Base-by-base conservation (phyloP, 92 coral and sea anemone genomes). In the Porites evermanni region DNA sequence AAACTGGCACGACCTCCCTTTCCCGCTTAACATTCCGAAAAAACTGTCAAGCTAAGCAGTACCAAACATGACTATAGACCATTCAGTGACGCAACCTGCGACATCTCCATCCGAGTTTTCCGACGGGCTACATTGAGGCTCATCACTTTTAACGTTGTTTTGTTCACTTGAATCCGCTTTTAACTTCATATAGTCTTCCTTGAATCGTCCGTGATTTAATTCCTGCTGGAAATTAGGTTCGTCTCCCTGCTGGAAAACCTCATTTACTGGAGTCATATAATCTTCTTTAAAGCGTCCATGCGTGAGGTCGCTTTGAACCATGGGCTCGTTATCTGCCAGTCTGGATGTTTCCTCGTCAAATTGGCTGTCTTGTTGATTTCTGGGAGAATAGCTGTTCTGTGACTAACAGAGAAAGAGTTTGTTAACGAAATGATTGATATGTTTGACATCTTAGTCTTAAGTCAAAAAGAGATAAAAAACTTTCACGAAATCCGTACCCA, bases 111-210 rank as follows among this genome's bases (percentile, higher is more conserved):
- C 63, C 3, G 64, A 18, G 67, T 61, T 23, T 20, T 14, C 24
- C 17, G 88, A 84, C 12, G 58, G 73, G 32, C 19, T 18, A 67
- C 88, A 78, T 24, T 9, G 65, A 17, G 83, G 58, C 82, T 89
- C 69, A 32, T 85, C 88, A 77, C 72, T 66, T 1, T 38, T 69
- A 52, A 67, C 77, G 23, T 64, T 67, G 7, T 19, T 85, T 2
- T 75, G 68, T 18, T 63, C 72, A 16, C n/a, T 26, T 17, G 87
- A 53, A 12, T 64, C 80, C 1, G 58, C 80, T 18, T 23, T 32
- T 65, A 65, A 63, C 54, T 67, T 90, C 96, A 93, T 91, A 89
- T 93, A 93, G 51, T 93, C 96, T 26, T 88, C 96, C 79, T 91
- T 93, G 24, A 86, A 91, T 16, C 96, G 88, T 23, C 96, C 96